Evolutionary conservation across 1,140 invertebrate species (phyloP).

Genomic region (Drosophila santomea): DNA sequence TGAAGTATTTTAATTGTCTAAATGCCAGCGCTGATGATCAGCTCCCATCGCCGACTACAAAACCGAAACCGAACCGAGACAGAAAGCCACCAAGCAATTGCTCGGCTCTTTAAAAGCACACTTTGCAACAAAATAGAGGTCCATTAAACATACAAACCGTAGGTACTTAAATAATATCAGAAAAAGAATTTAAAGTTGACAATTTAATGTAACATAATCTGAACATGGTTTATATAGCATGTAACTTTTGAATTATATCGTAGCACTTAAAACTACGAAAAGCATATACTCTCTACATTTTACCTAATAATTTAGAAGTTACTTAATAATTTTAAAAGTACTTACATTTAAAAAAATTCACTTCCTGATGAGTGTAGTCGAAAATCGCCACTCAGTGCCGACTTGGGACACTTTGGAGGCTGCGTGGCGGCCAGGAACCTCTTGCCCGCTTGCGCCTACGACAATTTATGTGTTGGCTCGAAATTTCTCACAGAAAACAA

Average conservation of each 20-base stretch:
- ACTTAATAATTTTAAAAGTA: not conserved
- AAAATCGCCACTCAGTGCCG: conserved; percentile 15
- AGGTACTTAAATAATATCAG: too few relatives aligned
- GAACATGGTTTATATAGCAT: too few relatives aligned
- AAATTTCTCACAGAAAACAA: conserved; percentile 84
- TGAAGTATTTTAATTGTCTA: conserved; percentile 84
- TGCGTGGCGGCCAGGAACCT: conserved; percentile 35
- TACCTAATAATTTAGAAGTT: too few relatives aligned
- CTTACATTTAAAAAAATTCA: not conserved
- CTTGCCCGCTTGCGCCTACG: conserved; percentile 66
- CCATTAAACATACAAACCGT: too few relatives aligned
- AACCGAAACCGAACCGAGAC: conserved; percentile 16
- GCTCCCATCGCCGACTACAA: conserved; percentile 45
- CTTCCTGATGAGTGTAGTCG: conserved; percentile 36
- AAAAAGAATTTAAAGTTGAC: not conserved
- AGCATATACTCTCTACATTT: too few relatives aligned
- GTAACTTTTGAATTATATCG: too few relatives aligned
- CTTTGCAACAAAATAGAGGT: conserved; percentile 10
- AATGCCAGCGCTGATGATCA: conserved; percentile 78
- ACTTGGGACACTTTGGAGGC: conserved; percentile 41
- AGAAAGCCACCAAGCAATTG: conserved; percentile 34
- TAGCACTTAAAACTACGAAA: too few relatives aligned
- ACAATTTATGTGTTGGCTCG: conserved; percentile 81
- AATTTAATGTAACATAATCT: not conserved
- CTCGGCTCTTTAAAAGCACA: conserved; percentile 26